Evolutionary conservation across 2,113 vertebrate species (phyloP), one percentile per base, ranked within the genome.

Genomic region (Phyllostomus hastatus): DNA sequence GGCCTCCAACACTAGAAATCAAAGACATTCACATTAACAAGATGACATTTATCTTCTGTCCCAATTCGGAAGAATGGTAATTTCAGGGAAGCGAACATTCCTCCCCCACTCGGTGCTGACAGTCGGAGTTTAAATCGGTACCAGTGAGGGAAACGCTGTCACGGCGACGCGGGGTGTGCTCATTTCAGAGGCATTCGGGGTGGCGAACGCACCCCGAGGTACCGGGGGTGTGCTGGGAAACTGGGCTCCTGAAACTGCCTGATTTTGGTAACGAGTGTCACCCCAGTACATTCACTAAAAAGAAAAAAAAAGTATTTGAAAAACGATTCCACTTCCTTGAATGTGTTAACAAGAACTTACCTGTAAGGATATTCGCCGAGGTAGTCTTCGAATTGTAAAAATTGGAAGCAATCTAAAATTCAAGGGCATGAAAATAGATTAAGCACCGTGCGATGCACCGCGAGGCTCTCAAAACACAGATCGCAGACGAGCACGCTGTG

Each of bases 401-500:
- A 5, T 33, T 3, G 15, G 28, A 48, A 38, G 31, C 4, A 28
- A 16, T 43, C 19, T 66, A 61, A 76, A 48, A 50, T 88, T n/a
- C 35, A 70, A 12, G 3, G 38, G 15, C 4, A 33, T 2, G 4
- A 15, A 64, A 85, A 24, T 24, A 12, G 12, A 20, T 10, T 50
- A 16, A 46, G 54, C 17, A 80, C 10, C 7, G 4, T 1, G 15
- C 7, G 6, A 4, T 4, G 4, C 4, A 4, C 11, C 2, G 16
- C 52, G 5, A 1, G 33, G 43, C 8, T 66, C 9, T 38, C 10
- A 41, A 61, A 46, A 10, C 33, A 6, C 0, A 33, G 9, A 1
- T 0, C 2, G 9, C n/a, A 3, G 10, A n/a, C 14, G 5, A 26
- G n/a, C 9, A 2, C 1, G 19, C 7, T 10, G 1, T 19, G 6